These are phyloP conservation scores for Centrocercus urophasianus DNA, from an alignment of 2,113 vertebrate genomes.

Conservation along the genomic window DNA sequence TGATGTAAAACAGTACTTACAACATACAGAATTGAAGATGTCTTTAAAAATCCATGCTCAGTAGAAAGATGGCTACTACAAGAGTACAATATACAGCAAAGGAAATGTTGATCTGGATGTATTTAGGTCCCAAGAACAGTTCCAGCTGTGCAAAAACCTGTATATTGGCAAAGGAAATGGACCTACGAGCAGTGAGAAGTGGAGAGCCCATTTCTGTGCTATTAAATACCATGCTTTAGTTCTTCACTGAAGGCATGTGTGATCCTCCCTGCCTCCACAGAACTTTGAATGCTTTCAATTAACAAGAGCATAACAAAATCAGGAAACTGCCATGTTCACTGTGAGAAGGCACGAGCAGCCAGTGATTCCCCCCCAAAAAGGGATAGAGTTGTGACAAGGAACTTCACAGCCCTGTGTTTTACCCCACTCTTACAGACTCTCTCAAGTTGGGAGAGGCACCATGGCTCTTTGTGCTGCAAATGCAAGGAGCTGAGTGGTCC, in stretches of 20 bases:
- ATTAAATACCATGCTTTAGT: neutral
- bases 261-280: neutral
- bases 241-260: neutral
- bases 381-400: fast-evolving
- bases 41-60: neutral
- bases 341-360: neutral
- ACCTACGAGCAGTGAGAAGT: neutral
- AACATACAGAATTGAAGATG: neutral
- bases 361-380: neutral
- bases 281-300: neutral
- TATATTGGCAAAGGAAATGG: neutral
- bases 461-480: neutral
- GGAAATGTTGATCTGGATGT: neutral
- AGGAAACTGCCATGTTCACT: neutral
- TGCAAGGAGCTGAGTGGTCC: fast-evolving
- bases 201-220: neutral
- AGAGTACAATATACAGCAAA: neutral
- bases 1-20: constrained; percentile 1
- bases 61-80: neutral
- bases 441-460: neutral
- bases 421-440: neutral
- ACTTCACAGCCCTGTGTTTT: neutral
- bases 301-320: neutral
- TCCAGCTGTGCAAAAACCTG: neutral
- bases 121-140: neutral